phyloP scores from a whole-genome alignment of 2,888 invertebrate species.

The Dicyrtomina minuta region DNA sequence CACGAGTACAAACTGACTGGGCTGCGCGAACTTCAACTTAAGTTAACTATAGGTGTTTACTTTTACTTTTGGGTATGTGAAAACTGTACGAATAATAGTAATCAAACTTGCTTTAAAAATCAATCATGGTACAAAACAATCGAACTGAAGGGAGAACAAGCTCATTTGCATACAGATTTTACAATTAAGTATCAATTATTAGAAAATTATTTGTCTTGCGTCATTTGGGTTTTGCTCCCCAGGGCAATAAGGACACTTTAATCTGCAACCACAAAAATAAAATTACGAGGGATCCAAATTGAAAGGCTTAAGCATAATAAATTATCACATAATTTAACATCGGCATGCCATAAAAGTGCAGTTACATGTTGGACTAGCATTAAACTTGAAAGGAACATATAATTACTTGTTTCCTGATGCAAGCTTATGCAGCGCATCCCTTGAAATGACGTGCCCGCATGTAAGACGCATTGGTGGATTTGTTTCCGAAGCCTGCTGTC shows the following conservation, averaged over 20 bases:
- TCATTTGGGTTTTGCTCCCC: slow-evolving; percentile 92
- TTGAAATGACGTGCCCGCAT: slow-evolving; percentile 97
- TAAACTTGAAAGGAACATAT: too few relatives aligned
- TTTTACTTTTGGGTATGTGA: too few relatives aligned
- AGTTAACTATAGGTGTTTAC: too few relatives aligned
- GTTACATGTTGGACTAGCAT: too few relatives aligned
- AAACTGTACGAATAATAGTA: too few relatives aligned
- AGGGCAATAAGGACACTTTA: slow-evolving; percentile 99
- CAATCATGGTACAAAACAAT: background rate
- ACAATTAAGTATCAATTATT: slow-evolving; percentile 55
- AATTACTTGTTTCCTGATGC: slow-evolving; percentile 91
- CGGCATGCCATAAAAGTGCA: too few relatives aligned
- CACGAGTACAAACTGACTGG: too few relatives aligned
- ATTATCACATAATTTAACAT: too few relatives aligned
- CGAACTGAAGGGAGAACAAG: background rate
- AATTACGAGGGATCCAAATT: too few relatives aligned
- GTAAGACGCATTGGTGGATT: slow-evolving; percentile 97
- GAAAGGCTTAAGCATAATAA: too few relatives aligned
- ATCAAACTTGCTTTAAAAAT: background rate
- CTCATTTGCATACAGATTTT: too few relatives aligned
- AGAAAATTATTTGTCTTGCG: slow-evolving; percentile 90
- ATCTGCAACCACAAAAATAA: slow-evolving; percentile 63
- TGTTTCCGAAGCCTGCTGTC: slow-evolving; percentile 90
- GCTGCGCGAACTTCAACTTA: too few relatives aligned
- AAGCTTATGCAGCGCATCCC: slow-evolving; percentile 93